Evolutionary conservation across 2,113 vertebrate genomes (phyloP).

Genomic region (Cairina moschata): DNA sequence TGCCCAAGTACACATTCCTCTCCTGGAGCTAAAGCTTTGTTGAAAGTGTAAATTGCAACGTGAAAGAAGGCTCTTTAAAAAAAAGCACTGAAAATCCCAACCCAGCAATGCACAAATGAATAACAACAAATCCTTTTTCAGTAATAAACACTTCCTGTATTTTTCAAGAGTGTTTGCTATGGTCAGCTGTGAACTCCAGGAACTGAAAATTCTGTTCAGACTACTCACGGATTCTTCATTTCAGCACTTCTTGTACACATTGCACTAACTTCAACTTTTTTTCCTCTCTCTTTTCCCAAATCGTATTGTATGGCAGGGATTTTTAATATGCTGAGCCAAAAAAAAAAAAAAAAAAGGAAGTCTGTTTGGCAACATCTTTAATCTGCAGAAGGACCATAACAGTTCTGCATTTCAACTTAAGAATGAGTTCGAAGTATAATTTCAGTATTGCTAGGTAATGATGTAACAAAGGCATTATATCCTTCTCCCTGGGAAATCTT

Average conservation of each 20-base stretch:
- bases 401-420: not conserved
- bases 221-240: not conserved
- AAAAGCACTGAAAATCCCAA: not conserved
- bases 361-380: not conserved
- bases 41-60: not conserved
- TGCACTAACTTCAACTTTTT: not conserved
- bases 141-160: not conserved
- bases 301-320: not conserved
- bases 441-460: constrained; percentile 11
- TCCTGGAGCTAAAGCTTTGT: not conserved
- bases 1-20: not conserved
- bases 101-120: not conserved
- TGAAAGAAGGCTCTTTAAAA: not conserved
- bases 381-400: not conserved
- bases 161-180: not conserved
- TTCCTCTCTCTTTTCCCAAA: fast-evolving
- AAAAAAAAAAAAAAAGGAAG: not conserved
- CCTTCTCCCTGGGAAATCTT: not conserved
- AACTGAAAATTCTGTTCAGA: not conserved
- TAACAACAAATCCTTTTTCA: not conserved
- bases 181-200: not conserved
- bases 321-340: not conserved
- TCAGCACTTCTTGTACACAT: not conserved
- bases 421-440: not conserved
- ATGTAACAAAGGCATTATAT: not conserved